Conservation (phyloP, 2,797 vertebrate species). For the Balearica regulorum region DNA sequence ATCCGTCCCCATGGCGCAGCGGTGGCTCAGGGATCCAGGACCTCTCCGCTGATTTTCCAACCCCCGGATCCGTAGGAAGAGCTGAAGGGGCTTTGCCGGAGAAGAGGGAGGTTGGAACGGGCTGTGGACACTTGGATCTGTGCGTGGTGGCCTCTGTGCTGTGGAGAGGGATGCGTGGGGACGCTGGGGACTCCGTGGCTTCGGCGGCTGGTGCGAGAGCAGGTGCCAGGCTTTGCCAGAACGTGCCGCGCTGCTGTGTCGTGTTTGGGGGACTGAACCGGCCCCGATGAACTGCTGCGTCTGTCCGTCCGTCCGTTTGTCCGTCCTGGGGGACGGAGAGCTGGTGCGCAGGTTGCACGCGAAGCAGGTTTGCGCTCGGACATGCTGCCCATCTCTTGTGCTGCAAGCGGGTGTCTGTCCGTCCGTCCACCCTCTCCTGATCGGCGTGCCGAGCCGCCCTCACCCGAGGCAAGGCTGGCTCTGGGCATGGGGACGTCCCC, state of each 20-base stretch:
- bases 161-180: fast-evolving
- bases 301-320: background rate
- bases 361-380: background rate
- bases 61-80: fast-evolving
- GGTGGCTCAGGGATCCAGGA: fast-evolving
- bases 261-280: background rate
- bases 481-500: fast-evolving
- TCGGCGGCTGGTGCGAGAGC: background rate
- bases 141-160: fast-evolving
- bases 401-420: background rate
- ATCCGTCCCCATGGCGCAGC: fast-evolving
- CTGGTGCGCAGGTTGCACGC: fast-evolving
- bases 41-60: background rate
- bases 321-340: background rate
- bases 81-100: background rate
- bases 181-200: background rate
- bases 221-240: background rate
- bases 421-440: background rate
- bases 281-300: background rate
- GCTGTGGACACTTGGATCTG: fast-evolving
- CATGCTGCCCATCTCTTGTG: background rate
- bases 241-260: fast-evolving
- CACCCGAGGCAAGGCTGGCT: fast-evolving
- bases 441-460: background rate
- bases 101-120: background rate